Evolutionary conservation across 2,888 invertebrate species (phyloP).

Genomic region (Scaptomyza flava): DNA sequence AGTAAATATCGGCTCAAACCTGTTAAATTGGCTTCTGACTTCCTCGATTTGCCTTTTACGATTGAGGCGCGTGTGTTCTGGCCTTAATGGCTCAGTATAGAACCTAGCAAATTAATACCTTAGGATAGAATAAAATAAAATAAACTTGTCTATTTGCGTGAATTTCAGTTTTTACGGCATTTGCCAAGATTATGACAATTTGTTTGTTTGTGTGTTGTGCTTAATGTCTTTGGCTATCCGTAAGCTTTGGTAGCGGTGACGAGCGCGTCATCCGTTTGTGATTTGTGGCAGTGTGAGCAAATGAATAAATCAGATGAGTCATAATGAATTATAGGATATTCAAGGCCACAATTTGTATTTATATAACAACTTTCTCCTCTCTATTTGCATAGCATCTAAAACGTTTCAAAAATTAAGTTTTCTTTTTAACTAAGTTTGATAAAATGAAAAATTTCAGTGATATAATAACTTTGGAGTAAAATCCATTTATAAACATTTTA

Average conservation of each 20-base stretch:
- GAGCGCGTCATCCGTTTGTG: conserved; percentile 43
- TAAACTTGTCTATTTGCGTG: conserved; percentile 67
- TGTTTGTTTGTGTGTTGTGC: conserved; percentile 6
- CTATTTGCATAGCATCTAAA: conserved; percentile 9
- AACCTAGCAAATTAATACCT: conserved; percentile 30
- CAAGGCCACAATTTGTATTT: conserved; percentile 20
- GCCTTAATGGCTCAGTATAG: background rate
- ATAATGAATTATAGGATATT: conserved; percentile 25
- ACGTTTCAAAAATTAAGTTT: background rate
- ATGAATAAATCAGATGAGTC: conserved; percentile 39
- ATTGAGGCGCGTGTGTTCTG: conserved; percentile 36
- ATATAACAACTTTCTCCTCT: conserved; percentile 13
- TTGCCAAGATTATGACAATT: conserved; percentile 39
- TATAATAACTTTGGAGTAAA: too few species aligned
- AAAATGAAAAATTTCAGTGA: too few species aligned
- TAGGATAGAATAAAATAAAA: conserved; percentile 31
- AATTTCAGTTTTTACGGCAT: conserved; percentile 61
- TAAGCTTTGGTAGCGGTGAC: conserved; percentile 8
- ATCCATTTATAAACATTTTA: too few species aligned
- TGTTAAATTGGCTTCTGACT: conserved; percentile 49
- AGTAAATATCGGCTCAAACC: conserved; percentile 20
- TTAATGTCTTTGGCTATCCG: conserved; percentile 21
- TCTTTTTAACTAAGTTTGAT: too few species aligned
- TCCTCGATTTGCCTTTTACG: conserved; percentile 33
- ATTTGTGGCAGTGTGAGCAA: conserved; percentile 1